A percentile compares a stretch with the other conserved stretches of the same genome.
Conservation (phyloP, 2,888 invertebrate genomes). For the Tipula helvola region DNA sequence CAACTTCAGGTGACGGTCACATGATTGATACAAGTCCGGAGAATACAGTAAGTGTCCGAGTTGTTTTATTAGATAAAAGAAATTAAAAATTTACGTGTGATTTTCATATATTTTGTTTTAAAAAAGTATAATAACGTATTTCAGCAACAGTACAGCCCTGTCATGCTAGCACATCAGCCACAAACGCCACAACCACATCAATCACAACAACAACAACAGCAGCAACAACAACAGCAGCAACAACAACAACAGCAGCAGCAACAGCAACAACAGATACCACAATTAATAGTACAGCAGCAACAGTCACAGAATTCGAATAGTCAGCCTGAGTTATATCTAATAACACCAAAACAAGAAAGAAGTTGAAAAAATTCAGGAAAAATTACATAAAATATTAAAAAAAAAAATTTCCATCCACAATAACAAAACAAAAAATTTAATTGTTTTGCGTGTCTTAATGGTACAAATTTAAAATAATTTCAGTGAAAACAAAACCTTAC, state of each 20-base stretch:
- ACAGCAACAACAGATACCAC: conserved; percentile 15
- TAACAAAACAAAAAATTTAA: not conserved
- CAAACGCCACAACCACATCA: conserved; percentile 12
- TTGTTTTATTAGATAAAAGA: not conserved
- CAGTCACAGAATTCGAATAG: not conserved
- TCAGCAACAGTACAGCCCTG: conserved; percentile 36
- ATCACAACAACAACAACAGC: conserved; percentile 17
- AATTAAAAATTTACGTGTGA: not conserved
- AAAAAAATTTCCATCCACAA: not conserved
- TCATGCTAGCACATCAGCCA: conserved; percentile 10
- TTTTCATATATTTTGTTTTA: not conserved
- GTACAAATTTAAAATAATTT: not conserved
- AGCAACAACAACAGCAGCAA: conserved; percentile 14
- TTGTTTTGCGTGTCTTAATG: not conserved
- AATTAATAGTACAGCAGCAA: not conserved
- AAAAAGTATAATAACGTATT: conserved; percentile 15
- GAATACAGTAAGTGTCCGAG: conserved; percentile 29
- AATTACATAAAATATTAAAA: not conserved
- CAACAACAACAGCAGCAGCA: conserved; percentile 16
- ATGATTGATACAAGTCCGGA: conserved; percentile 36
- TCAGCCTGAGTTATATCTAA: not conserved
- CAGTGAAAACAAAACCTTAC: not conserved
- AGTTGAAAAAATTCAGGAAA: not conserved
- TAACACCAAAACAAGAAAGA: conserved; percentile 7
- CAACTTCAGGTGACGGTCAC: conserved; percentile 21